phyloP scores from a whole-genome alignment of 2,888 invertebrate species.

The Amphiduros pacificus region DNA sequence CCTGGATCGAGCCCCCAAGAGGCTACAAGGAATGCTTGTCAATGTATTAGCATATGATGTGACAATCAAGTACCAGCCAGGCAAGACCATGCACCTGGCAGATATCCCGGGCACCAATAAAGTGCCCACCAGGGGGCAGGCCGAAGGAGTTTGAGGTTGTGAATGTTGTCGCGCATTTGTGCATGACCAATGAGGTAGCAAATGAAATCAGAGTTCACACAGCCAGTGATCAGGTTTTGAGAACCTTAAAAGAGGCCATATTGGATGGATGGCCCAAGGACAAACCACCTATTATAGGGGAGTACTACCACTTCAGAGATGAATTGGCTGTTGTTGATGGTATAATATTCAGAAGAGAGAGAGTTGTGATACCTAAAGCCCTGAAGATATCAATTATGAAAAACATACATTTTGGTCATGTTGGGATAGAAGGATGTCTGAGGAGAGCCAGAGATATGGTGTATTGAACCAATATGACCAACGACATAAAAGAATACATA shows the following conservation, averaged over 20 bases:
- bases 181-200: no score
- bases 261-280: no score
- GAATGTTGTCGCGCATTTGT: not conserved
- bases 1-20: not conserved
- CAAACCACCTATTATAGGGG: no score
- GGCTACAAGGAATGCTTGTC: not conserved
- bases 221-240: no score
- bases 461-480: not conserved
- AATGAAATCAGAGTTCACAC: no score
- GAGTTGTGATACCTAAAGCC: not conserved
- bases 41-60: not conserved
- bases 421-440: no score
- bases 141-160: not conserved
- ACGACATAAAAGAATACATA: not conserved
- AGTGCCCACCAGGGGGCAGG: not conserved
- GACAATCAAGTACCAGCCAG: not conserved
- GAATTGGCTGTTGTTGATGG: no score
- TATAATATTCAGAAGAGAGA: not conserved
- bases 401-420: no score
- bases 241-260: no score
- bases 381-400: no score
- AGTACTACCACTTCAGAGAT: no score
- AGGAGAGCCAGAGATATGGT: not conserved
- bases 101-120: not conserved
- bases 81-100: not conserved